These are phyloP conservation scores for Parauchenoglanis punctatus DNA, from an alignment of 2,797 vertebrate species.

Conservation along the genomic window DNA sequence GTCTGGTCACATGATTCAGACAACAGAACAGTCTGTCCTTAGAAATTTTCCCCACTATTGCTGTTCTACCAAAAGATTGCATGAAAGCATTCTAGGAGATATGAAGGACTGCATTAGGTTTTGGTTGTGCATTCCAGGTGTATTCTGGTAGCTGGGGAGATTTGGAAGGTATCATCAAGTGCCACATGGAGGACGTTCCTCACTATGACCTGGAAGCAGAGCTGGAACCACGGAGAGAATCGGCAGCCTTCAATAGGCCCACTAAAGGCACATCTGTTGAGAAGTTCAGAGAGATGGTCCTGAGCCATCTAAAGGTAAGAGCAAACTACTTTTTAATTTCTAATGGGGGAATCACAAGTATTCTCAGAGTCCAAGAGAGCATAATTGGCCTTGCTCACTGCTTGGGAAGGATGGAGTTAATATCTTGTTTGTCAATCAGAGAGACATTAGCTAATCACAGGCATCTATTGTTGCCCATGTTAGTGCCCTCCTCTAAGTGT, in stretches of 20 bases:
- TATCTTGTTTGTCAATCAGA: neutral
- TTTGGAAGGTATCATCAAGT: conserved; percentile 92
- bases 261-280: conserved; percentile 95
- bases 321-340: neutral
- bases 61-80: neutral
- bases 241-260: conserved; percentile 87
- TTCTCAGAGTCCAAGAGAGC: neutral
- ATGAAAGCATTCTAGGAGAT: neutral
- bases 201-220: conserved; percentile 86
- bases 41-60: neutral
- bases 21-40: neutral
- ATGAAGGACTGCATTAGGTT: neutral
- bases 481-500: neutral
- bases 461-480: neutral
- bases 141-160: conserved; percentile 95
- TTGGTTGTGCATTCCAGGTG: conserved; percentile 73
- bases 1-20: neutral
- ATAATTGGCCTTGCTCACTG: neutral
- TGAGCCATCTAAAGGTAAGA: conserved; percentile 87
- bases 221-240: conserved; percentile 86
- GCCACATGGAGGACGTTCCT: conserved; percentile 87
- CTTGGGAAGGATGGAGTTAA: neutral
- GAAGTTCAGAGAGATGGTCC: conserved; percentile 97
- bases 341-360: neutral
- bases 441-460: neutral